A percentile compares a stretch with the other conserved stretches of the same genome.
phyloP scores from a whole-genome alignment of 1,140 invertebrate genomes.

The Saccostrea cuccullata region DNA sequence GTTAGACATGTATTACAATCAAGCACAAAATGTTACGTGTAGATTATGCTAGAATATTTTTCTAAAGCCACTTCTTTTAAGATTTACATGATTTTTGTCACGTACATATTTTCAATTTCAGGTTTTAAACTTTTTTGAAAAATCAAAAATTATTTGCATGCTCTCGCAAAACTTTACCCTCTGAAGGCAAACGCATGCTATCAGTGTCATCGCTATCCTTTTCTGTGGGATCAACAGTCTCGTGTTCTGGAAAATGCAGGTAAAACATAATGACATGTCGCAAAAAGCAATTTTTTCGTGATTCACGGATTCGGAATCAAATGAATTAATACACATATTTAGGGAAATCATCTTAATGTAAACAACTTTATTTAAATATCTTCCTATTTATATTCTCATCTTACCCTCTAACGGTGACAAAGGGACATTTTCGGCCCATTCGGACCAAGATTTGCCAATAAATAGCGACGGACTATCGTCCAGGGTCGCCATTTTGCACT shows the following conservation, averaged over 20 bases:
- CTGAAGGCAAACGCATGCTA: slow-evolving; percentile 74
- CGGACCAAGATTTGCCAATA: slow-evolving; percentile 77
- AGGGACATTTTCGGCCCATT: slow-evolving; percentile 73
- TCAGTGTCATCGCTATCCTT: slow-evolving; percentile 68
- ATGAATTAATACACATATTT: not conserved
- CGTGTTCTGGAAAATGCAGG: slow-evolving; percentile 48
- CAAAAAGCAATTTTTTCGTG: slow-evolving; percentile 37
- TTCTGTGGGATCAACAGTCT: slow-evolving; percentile 54
- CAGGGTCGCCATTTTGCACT: slow-evolving; percentile 79
- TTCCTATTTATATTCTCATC: slow-evolving; percentile 36
- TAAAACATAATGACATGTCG: slow-evolving; percentile 46
- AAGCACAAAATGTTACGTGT: not conserved
- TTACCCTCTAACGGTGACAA: slow-evolving; percentile 65
- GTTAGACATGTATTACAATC: not conserved
- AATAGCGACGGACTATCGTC: slow-evolving; percentile 78
- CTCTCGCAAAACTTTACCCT: slow-evolving; percentile 64
- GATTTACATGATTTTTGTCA: not conserved
- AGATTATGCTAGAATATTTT: not conserved
- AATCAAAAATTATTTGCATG: not conserved
- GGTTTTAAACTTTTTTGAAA: not conserved
- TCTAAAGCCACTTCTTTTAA: not conserved
- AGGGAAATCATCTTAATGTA: slow-evolving; percentile 33
- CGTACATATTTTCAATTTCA: not conserved
- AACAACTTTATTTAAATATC: slow-evolving; percentile 35
- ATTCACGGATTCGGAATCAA: slow-evolving; percentile 28